A percentile compares a stretch with the other conserved stretches of the same genome.
Evolutionary conservation across 1,140 invertebrate genomes (phyloP).

Genomic region (Cydia strobilella): DNA sequence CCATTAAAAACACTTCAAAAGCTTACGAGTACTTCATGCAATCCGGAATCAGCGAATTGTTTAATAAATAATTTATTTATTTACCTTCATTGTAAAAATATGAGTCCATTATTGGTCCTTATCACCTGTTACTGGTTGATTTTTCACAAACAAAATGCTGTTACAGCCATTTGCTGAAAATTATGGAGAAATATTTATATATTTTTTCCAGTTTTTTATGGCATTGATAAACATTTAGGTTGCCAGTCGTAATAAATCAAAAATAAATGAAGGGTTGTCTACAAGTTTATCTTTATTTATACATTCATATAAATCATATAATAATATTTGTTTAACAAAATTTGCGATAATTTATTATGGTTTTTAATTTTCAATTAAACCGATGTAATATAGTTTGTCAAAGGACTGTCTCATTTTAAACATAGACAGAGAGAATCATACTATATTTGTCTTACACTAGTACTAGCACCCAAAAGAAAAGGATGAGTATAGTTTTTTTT

Average conservation of each 20-base stretch:
- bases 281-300: not conserved
- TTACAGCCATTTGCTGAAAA: not conserved
- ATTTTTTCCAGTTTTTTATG: not conserved
- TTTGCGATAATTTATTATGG: not conserved
- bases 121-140: slow-evolving; percentile 7
- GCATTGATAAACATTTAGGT: not conserved
- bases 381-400: too few relatives aligned
- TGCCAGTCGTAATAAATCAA: not conserved
- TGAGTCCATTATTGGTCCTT: not conserved
- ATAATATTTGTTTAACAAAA: not conserved
- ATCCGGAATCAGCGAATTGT: not conserved
- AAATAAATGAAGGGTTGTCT: not conserved
- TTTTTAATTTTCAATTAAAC: not conserved
- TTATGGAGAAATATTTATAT: not conserved
- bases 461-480: too few relatives aligned
- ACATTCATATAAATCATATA: not conserved
- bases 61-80: not conserved
- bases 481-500: too few relatives aligned
- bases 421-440: too few relatives aligned
- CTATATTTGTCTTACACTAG: too few relatives aligned
- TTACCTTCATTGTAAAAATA: not conserved
- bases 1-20: too few relatives aligned
- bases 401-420: too few relatives aligned
- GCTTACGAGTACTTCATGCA: too few relatives aligned
- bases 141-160: not conserved